phyloP scores from a whole-genome alignment of 2,113 vertebrate species.

The Macrotis lagotis region DNA sequence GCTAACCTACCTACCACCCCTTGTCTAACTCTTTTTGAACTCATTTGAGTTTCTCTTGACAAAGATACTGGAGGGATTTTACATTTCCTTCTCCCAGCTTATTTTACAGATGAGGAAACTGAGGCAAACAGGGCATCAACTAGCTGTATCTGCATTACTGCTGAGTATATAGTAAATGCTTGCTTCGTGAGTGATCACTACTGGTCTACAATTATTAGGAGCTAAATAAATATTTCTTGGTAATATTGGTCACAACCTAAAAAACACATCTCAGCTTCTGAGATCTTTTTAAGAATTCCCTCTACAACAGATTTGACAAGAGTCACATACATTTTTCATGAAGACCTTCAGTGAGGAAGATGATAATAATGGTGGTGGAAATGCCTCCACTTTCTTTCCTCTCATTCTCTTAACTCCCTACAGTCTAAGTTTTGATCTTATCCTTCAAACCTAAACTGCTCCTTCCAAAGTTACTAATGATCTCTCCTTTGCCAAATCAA shows the following conservation, averaged over 20 bases:
- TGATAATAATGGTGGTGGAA: neutral
- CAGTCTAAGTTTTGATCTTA: neutral
- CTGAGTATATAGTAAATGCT: neutral
- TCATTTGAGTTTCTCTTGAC: neutral
- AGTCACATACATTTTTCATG: neutral
- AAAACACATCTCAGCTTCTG: neutral
- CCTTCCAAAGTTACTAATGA: neutral
- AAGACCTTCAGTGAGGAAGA: neutral
- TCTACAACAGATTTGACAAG: neutral
- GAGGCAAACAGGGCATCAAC: neutral
- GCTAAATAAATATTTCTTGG: neutral
- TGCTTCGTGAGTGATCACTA: neutral
- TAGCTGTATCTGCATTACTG: neutral
- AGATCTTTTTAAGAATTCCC: neutral
- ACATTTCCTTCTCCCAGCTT: neutral
- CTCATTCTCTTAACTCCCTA: neutral
- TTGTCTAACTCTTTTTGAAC: neutral
- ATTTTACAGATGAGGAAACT: neutral
- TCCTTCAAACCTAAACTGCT: neutral
- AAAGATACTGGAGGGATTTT: neutral
- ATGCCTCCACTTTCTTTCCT: neutral
- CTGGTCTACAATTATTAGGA: neutral
- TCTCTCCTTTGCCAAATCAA: neutral
- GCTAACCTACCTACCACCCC: too few species aligned
- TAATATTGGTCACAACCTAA: neutral